Evolutionary conservation across 2,888 invertebrate species (phyloP).

Genomic region (Julus scandinavius): DNA sequence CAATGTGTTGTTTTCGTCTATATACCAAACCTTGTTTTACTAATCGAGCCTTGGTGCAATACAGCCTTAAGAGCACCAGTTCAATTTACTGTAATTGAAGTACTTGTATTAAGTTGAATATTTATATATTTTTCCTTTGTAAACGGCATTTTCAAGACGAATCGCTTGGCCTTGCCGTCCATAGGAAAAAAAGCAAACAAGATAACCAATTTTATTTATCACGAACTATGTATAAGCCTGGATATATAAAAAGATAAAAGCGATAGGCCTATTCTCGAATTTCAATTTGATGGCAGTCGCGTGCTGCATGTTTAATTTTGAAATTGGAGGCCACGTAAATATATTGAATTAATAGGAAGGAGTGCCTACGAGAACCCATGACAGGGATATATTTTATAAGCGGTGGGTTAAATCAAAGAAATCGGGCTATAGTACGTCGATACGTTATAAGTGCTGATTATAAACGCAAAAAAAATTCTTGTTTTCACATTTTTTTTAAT

Average conservation of each 20-base stretch:
- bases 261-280: constrained; percentile 31
- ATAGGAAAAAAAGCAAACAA: not conserved
- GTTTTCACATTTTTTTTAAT: not conserved
- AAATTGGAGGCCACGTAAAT: constrained; percentile 2
- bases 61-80: too few relatives aligned
- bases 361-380: not conserved
- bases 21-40: too few relatives aligned
- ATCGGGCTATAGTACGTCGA: not conserved
- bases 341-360: not conserved
- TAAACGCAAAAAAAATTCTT: not conserved
- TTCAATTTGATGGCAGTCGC: constrained; percentile 43
- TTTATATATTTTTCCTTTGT: not conserved
- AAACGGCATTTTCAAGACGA: constrained; percentile 3
- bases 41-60: too few relatives aligned
- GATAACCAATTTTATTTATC: constrained; percentile 36
- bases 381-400: constrained; percentile 12
- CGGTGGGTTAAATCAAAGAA: constrained; percentile 2
- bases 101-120: not conserved
- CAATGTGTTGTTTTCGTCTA: too few relatives aligned
- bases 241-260: constrained; percentile 8
- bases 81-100: too few relatives aligned
- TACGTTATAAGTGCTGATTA: not conserved
- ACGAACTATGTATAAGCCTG: constrained; percentile 24
- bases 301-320: constrained; percentile 28
- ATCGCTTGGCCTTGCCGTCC: not conserved